These are phyloP conservation scores for Tangara arthus DNA, from an alignment of 2,797 vertebrate species.

Conservation along the genomic window DNA sequence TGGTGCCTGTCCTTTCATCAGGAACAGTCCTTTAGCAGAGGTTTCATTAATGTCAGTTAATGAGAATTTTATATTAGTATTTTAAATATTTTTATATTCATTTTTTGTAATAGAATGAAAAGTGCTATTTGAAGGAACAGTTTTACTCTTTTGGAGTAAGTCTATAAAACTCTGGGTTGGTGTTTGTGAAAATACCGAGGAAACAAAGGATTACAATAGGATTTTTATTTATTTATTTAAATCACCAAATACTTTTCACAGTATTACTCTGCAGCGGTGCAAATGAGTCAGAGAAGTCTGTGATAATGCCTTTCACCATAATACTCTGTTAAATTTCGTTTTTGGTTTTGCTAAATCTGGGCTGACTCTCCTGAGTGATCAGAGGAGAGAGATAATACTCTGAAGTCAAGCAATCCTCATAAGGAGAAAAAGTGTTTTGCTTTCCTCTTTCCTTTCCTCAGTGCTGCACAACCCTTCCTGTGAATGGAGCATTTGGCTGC, in stretches of 20 bases:
- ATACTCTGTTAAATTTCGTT: neutral
- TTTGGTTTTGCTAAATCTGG: neutral
- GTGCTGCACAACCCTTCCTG: neutral
- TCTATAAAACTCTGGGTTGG: neutral
- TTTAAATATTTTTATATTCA: neutral
- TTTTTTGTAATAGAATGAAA: neutral
- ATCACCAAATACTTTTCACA: neutral
- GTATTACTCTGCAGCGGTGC: fast-evolving
- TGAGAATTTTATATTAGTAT: neutral
- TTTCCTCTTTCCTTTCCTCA: neutral
- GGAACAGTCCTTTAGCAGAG: neutral
- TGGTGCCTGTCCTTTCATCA: neutral
- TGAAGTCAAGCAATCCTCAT: neutral
- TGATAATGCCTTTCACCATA: neutral
- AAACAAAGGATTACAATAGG: neutral
- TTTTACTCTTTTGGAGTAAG: neutral
- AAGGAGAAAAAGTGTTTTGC: neutral
- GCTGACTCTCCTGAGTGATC: neutral
- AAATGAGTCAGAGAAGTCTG: neutral
- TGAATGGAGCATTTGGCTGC: neutral
- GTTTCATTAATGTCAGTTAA: neutral
- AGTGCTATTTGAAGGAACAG: neutral
- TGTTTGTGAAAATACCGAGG: neutral
- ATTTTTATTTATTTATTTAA: neutral
- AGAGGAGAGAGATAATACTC: neutral